Evolutionary conservation across 2,797 vertebrate genomes (phyloP), one percentile per base, ranked within the genome.

Genomic region (Toxotes lorentzi): DNA sequence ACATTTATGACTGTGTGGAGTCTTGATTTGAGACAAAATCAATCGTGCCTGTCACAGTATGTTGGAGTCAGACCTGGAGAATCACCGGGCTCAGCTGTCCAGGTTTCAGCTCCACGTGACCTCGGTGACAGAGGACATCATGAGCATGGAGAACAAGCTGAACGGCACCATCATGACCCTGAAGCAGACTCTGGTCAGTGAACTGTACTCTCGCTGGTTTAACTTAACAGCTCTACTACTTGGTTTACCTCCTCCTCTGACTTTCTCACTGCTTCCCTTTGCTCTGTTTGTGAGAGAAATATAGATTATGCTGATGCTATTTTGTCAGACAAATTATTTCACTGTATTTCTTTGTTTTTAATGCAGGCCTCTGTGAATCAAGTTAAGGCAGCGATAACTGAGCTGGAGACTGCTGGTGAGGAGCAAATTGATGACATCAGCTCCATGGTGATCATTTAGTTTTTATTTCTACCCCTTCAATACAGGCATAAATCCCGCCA

Each of bases 21-120:
- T 45, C 53, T 16, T 43, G 19, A 17, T 17, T 10, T 45, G 38
- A 57, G 27, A 23, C 63, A 0, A 62, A 67, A 64, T 23, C 2
- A 0, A 24, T 54, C 6, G 7, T 60, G 51, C 40, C 23, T 75
- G 38, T 76, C 67, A 16, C 70, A 90, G 86, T 5, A 38, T 84
- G 82, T 43, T 92, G 91, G 91, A 78, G 85, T 92, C 87, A 1
- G 93, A 94, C 66, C 81, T 94, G 70, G 92, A 93, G 78, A 95
- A 94, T 72, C 82, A 80, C 51, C 73, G 79, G 76, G 93, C 93
- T 54, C 93, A 94, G 85, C 86, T 94, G 62, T 79, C 76, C 73
- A 88, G 89, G 76, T 94, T 94, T 76, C 89, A 92, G 78, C 69
- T 87, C 35, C 93, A 94, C 9, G 65, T 82, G 48, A 82, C 38